Evolutionary conservation across 2,113 vertebrate genomes (phyloP).

Genomic region (Poeciliopsis retropinna): DNA sequence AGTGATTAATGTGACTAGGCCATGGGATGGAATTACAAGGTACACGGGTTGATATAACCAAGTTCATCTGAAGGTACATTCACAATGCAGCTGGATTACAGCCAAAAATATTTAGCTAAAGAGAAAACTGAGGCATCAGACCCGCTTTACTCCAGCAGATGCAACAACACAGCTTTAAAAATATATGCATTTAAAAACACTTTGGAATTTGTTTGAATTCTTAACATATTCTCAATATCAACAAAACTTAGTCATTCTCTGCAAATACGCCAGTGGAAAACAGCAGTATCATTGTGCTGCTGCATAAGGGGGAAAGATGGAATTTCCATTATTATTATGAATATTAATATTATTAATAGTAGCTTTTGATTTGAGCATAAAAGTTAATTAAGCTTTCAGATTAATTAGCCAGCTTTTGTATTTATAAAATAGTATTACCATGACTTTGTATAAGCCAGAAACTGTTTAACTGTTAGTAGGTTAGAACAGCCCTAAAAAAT

Average conservation of each 20-base stretch:
- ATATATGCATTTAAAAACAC: background rate
- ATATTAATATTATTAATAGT: too few relatives aligned
- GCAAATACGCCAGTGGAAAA: too few relatives aligned
- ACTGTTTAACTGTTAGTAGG: too few relatives aligned
- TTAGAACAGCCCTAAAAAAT: too few relatives aligned
- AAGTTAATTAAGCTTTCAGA: too few relatives aligned
- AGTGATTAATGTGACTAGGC: constrained; percentile 77
- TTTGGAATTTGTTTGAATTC: too few relatives aligned
- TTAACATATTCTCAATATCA: too few relatives aligned
- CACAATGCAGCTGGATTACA: constrained; percentile 65
- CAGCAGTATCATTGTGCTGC: too few relatives aligned
- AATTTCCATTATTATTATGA: too few relatives aligned
- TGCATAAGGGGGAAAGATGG: too few relatives aligned
- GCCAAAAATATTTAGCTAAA: constrained; percentile 69
- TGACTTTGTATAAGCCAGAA: background rate
- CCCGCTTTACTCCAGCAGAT: constrained; percentile 42
- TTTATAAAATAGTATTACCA: background rate
- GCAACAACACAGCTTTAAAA: constrained; percentile 18
- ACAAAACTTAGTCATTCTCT: too few relatives aligned
- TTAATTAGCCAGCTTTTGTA: background rate
- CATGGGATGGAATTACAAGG: constrained; percentile 75
- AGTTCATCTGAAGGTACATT: constrained; percentile 81
- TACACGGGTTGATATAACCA: constrained; percentile 72
- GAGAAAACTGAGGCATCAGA: constrained; percentile 61
- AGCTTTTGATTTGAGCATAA: too few relatives aligned